phyloP scores from a whole-genome alignment of 2,888 invertebrate species.

The Phania funesta region DNA sequence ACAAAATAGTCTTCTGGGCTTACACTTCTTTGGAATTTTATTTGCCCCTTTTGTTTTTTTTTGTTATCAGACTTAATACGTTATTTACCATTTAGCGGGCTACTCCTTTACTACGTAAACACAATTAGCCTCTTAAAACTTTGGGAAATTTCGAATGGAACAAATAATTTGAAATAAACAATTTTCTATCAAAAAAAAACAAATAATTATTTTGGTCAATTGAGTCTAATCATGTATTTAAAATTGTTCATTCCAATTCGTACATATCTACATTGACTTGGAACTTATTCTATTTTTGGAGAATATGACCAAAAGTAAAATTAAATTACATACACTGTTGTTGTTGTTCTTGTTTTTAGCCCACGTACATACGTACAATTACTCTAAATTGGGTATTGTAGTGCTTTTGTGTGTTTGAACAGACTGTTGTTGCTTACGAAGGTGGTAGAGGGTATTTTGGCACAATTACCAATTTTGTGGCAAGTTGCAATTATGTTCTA shows the following conservation, averaged over 20 bases:
- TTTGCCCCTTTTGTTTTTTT: no score
- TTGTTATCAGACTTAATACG: no score
- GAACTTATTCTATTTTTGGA: slow-evolving; percentile 7
- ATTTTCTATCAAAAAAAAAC: not conserved
- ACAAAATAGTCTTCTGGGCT: no score
- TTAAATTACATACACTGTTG: not conserved
- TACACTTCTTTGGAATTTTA: no score
- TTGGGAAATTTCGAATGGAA: not conserved
- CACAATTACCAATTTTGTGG: slow-evolving; percentile 54
- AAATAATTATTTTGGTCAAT: not conserved
- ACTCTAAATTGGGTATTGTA: not conserved
- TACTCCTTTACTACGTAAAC: no score
- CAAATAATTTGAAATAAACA: slow-evolving; percentile 15
- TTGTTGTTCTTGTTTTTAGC: slow-evolving; percentile 2
- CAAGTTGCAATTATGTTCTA: slow-evolving; percentile 48
- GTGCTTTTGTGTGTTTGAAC: not conserved
- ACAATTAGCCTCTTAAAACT: no score
- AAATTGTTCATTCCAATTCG: not conserved
- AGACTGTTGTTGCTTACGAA: not conserved
- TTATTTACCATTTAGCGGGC: not conserved
- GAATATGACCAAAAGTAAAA: slow-evolving; percentile 22
- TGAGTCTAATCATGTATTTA: not conserved
- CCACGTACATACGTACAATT: not conserved
- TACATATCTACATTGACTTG: not conserved
- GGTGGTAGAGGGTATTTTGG: not conserved